phyloP scores from a whole-genome alignment of 2,797 vertebrate genomes.

The Urocyon cinereoargenteus region DNA sequence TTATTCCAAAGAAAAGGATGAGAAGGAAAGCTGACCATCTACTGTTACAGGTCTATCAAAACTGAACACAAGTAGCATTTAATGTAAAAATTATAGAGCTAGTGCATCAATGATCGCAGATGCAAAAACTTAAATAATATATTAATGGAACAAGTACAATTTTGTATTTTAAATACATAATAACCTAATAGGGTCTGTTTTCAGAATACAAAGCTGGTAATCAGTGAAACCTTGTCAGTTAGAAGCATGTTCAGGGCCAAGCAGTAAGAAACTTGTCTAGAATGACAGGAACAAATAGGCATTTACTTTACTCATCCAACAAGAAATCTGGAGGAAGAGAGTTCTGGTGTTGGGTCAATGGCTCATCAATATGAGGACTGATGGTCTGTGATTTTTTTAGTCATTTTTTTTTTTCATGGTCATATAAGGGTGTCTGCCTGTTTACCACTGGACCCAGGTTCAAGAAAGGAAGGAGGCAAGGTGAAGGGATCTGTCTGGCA shows the following conservation, averaged over 20 bases:
- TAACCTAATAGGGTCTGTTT: neutral
- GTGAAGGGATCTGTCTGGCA: neutral
- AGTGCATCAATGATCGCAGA: neutral
- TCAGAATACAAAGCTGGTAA: neutral
- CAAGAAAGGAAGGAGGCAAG: neutral
- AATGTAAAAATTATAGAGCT: neutral
- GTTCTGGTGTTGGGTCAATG: neutral
- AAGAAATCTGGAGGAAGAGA: neutral
- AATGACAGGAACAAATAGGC: neutral
- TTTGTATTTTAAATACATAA: neutral
- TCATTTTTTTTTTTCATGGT: neutral
- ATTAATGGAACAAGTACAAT: neutral
- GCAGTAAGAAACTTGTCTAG: neutral
- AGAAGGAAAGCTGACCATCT: neutral
- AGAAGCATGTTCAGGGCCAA: neutral
- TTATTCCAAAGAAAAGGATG: neutral
- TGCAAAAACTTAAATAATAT: conserved; percentile 11
- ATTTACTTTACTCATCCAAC: neutral
- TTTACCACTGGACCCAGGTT: neutral
- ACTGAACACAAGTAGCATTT: neutral
- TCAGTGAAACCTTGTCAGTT: neutral
- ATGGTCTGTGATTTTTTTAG: neutral
- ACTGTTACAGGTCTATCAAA: neutral
- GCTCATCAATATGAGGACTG: neutral
- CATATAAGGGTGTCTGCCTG: neutral